phyloP scores from a whole-genome alignment of 2,888 invertebrate species.

The Lymantria dispar region DNA sequence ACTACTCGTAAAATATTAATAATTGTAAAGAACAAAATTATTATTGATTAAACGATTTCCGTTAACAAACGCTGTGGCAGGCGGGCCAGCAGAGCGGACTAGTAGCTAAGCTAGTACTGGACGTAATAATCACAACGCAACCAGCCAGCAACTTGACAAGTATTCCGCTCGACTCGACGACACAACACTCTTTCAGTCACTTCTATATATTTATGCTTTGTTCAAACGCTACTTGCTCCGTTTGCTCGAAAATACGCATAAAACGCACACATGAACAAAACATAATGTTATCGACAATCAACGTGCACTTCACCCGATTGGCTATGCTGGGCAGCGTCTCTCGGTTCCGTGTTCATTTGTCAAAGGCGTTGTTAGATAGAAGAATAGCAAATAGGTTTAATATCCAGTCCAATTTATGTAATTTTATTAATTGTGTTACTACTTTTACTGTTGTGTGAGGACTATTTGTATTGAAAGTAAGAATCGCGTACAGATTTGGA shows the following conservation, averaged over 20 bases:
- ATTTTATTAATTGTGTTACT: no score
- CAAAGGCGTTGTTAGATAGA: no score
- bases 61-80: conserved; percentile 19
- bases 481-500: no score
- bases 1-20: conserved; percentile 10
- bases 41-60: conserved; percentile 32
- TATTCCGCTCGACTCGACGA: conserved; percentile 17
- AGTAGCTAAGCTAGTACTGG: not conserved
- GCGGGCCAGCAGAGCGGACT: conserved; percentile 20
- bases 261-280: conserved; percentile 17
- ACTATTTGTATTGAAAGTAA: no score
- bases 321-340: conserved; percentile 1
- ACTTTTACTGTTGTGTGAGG: no score
- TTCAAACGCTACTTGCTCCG: conserved; percentile 26
- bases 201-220: conserved; percentile 27
- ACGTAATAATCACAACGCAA: conserved; percentile 14
- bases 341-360: no score
- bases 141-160: conserved; percentile 36
- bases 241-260: conserved; percentile 17
- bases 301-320: conserved; percentile 15
- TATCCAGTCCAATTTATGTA: no score
- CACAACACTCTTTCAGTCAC: conserved; percentile 1
- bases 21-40: conserved; percentile 16
- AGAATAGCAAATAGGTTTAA: no score
- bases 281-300: not conserved